These are phyloP conservation scores for Semnornis frantzii DNA, from an alignment of 2,113 vertebrate species.

Conservation along the genomic window DNA sequence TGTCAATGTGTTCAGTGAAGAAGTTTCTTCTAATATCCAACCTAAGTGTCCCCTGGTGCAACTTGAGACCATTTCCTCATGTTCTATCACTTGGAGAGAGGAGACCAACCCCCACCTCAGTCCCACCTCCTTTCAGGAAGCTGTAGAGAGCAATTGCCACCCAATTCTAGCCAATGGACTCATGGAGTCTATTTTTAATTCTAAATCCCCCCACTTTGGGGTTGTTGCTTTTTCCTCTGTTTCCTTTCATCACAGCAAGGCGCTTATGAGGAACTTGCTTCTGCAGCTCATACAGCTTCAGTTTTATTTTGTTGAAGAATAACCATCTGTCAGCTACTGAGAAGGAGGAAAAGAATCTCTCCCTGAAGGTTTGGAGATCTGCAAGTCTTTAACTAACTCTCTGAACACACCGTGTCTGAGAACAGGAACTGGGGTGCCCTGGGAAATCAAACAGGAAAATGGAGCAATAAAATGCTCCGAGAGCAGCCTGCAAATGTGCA, in stretches of 20 bases:
- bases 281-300: slow-evolving; percentile 34
- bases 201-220: neutral
- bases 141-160: neutral
- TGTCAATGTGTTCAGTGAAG: no score
- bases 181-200: slow-evolving; percentile 38
- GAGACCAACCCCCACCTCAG: no score
- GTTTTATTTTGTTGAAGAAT: slow-evolving; percentile 58
- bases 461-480: slow-evolving; percentile 26
- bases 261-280: slow-evolving; percentile 36
- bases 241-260: slow-evolving; percentile 64
- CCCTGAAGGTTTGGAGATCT: slow-evolving; percentile 35
- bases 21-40: no score
- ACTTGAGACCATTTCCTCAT: no score
- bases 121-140: no score
- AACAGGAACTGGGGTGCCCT: slow-evolving; percentile 53
- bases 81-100: no score
- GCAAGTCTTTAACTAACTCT: slow-evolving; percentile 25
- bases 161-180: slow-evolving; percentile 1
- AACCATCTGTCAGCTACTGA: slow-evolving; percentile 66
- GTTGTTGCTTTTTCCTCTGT: slow-evolving; percentile 34
- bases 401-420: neutral
- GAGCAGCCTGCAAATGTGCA: neutral
- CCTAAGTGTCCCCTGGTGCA: no score
- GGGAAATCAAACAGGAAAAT: slow-evolving; percentile 68
- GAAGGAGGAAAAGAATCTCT: slow-evolving; percentile 36